Conservation (phyloP, 2,797 vertebrate genomes). For the Meriones psammophilus region DNA sequence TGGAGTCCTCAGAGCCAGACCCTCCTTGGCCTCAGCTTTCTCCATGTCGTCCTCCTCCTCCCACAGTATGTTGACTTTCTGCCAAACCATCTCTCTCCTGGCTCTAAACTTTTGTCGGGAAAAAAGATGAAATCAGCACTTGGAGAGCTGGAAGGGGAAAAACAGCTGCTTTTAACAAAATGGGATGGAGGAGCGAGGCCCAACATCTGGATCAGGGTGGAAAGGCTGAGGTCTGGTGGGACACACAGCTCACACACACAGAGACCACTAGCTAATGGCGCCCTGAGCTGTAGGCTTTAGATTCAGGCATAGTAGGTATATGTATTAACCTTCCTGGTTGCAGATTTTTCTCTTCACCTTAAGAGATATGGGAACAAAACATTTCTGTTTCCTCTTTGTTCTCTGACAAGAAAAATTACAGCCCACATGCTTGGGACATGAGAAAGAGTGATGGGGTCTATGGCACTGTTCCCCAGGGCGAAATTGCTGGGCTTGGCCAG, state of each 20-base stretch:
- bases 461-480: not conserved
- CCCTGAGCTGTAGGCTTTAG: not conserved
- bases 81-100: conserved; percentile 80
- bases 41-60: conserved; percentile 53
- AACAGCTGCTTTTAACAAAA: conserved; percentile 80
- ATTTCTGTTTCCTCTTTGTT: conserved; percentile 43
- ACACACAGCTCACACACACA: not conserved
- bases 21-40: not conserved
- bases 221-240: not conserved
- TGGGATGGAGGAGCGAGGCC: not conserved
- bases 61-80: conserved; percentile 53
- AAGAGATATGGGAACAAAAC: not conserved
- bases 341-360: conserved; percentile 10
- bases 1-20: not conserved
- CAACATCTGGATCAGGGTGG: conserved; percentile 56
- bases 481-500: not conserved
- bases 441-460: not conserved
- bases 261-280: not conserved
- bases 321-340: not conserved
- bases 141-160: conserved; percentile 74
- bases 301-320: not conserved
- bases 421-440: not conserved
- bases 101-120: conserved; percentile 76
- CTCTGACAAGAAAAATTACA: conserved; percentile 44
- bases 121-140: conserved; percentile 83